Evolutionary conservation across 2,888 invertebrate genomes (phyloP), one percentile per base, ranked within the genome.

Genomic region (Synanthedon formicaeformis): DNA sequence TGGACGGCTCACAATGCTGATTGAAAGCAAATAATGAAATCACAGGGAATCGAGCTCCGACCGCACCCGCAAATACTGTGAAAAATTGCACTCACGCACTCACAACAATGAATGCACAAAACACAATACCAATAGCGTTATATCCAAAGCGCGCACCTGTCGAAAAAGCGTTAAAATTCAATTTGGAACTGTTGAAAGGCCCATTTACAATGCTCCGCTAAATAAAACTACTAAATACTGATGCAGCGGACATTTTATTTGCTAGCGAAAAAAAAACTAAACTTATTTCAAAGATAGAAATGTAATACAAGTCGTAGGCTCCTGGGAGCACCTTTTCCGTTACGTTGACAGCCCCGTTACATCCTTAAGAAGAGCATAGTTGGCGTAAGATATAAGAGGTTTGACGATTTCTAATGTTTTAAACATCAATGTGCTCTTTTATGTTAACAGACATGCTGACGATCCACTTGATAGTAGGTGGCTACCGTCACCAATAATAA

Each of bases 11-110:
- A 84, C 84, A 78, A 83, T 83, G 76, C 83, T 86, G 86, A 87
- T 87, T 85, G 86, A 87, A 87, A 85, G 78, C 84, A 86, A 87
- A 86, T 86, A 86, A 86, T 84, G 80, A 84, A 86, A 86, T 86
- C 84, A 85, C 81, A 80, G 77, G 74, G 78, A 77, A 77, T 69
- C 69, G 75, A 77, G 74, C 66, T 60, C 58, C 62, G 66, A 65
- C 69, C 74, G 67, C 67, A 62, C 71, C 72, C 75, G 78, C 77
- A 81, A 83, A 83, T 73, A 84, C 78, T 75, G 75, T 74, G 75
- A 81, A 85, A 83, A 78, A 82, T 82, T 83, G 81, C 83, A 83
- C 65, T 67, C 60, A 59, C 60, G 58, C 67, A 65, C 60, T 64
- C 12, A 65, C 69, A 71, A 73, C 71, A 75, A 76, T 72, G 66